phyloP scores from a whole-genome alignment of 2,113 vertebrate species.

The Mugil cephalus region DNA sequence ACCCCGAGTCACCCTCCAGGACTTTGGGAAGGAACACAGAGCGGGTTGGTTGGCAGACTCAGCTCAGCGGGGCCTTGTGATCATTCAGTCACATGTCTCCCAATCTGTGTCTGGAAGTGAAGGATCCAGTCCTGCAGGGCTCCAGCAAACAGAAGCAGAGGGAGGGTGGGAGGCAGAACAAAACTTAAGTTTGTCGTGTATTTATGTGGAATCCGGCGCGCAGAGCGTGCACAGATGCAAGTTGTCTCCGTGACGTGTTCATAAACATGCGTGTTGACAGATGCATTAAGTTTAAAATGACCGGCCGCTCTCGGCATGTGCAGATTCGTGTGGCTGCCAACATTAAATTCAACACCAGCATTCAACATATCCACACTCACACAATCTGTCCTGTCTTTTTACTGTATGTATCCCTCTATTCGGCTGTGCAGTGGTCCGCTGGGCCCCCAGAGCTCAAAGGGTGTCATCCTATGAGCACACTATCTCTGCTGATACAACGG shows the following conservation, averaged over 20 bases:
- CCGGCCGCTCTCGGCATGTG: slow-evolving; percentile 14
- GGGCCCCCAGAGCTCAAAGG: slow-evolving; percentile 61
- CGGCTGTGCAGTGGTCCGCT: slow-evolving; percentile 54
- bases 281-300: slow-evolving; percentile 33
- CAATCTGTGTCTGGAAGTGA: slow-evolving; percentile 41
- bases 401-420: slow-evolving; percentile 21
- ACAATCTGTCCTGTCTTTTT: slow-evolving; percentile 2
- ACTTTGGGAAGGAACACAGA: slow-evolving; percentile 45
- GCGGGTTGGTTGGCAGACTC: slow-evolving; percentile 41
- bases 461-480: slow-evolving; percentile 42
- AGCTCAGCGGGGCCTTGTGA: slow-evolving; percentile 64
- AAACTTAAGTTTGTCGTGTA: slow-evolving; percentile 19
- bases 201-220: slow-evolving; percentile 9
- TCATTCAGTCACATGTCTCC: slow-evolving; percentile 77
- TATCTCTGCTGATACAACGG: slow-evolving; percentile 17
- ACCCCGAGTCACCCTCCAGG: slow-evolving; percentile 62
- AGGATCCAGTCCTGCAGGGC: slow-evolving; percentile 40
- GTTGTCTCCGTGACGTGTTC: slow-evolving; percentile 8
- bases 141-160: slow-evolving; percentile 32
- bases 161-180: slow-evolving; percentile 3
- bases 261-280: slow-evolving; percentile 38
- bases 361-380: slow-evolving; percentile 8
- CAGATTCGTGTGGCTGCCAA: slow-evolving; percentile 57
- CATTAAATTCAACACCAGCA: slow-evolving; percentile 50
- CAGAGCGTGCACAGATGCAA: slow-evolving; percentile 10